Evolutionary conservation across 2,888 invertebrate genomes (phyloP).

Genomic region (Willowsia nigromaculata): DNA sequence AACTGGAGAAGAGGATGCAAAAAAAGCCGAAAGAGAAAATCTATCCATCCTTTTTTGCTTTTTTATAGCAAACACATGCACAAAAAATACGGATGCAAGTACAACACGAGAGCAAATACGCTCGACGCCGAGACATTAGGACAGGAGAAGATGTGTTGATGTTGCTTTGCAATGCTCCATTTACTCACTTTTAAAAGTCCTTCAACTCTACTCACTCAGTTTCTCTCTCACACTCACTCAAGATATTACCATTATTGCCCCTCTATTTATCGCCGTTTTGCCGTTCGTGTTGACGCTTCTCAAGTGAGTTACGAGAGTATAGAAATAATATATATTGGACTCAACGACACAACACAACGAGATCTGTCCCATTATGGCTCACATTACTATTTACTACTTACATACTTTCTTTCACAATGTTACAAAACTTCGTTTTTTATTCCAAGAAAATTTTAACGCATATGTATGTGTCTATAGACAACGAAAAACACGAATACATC

Average conservation of each 20-base stretch:
- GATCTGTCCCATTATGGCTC: slow-evolving; percentile 53
- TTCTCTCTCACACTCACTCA: slow-evolving; percentile 17
- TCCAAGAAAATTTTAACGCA: slow-evolving; percentile 3
- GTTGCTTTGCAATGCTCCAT: slow-evolving; percentile 68
- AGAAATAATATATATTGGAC: slow-evolving; percentile 67
- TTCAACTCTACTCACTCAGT: slow-evolving; percentile 19
- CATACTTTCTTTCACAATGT: slow-evolving; percentile 14
- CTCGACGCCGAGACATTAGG: slow-evolving; percentile 12
- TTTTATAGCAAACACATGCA: slow-evolving; percentile 40
- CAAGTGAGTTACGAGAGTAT: slow-evolving; percentile 69
- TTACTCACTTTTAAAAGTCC: slow-evolving; percentile 58
- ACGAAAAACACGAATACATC: not conserved
- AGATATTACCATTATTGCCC: slow-evolving; percentile 70
- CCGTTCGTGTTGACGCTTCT: slow-evolving; percentile 63
- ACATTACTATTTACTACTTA: slow-evolving; percentile 29
- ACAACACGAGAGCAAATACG: not conserved
- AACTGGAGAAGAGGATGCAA: not conserved
- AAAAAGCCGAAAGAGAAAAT: slow-evolving; percentile 33
- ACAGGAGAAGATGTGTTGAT: slow-evolving; percentile 52
- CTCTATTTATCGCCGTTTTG: slow-evolving; percentile 71
- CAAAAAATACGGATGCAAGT: not conserved
- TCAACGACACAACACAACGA: slow-evolving; percentile 42
- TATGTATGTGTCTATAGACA: too few relatives aligned
- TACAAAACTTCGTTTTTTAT: not conserved
- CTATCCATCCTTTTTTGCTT: slow-evolving; percentile 34